Evolutionary conservation across 2,797 vertebrate genomes (phyloP), one percentile per base, ranked within the genome.

Genomic region (Eulemur albifrons): DNA sequence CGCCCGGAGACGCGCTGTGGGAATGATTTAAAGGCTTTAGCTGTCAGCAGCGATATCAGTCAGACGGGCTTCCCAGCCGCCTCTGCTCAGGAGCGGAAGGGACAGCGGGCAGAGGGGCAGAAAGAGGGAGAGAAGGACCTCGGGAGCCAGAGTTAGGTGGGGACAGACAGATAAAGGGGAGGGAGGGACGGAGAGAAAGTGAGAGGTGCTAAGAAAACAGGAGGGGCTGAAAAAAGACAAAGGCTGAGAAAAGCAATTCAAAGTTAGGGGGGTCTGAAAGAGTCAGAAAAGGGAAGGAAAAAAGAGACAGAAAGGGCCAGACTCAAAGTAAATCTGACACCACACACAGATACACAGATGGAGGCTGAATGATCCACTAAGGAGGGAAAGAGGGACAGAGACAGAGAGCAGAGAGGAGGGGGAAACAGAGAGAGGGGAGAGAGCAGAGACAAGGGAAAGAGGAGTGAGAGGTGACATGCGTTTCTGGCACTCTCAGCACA

Each of bases 41-140:
- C 97, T 98, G 98, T 98, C 98, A 98, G 97, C 92, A 98, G 70
- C 89, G 87, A 98, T 98, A 98, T 98, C 97, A 90, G 95, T 99
- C 98, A 98, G 96, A 90, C 11, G 61, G 76, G 35, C 95, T 98
- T 98, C 97, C 93, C 96, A 40, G 73, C 50, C 76, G 92, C 96
- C 97, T 17, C 17, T 84, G 94, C 4, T 45, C 89, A 76, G 82
- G 80, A 96, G 96, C 35, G 91, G 73, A 87, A 52, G 73, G 82
- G 52, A 27, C 25, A 20, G 1, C 0, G 15, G 50, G 35, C 59
- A 89, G 15, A 45, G 52, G 38, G 40, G 35, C 3, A 2, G 43
- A 95, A 72, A 72, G 70, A n/a, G 14, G 17, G 9, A 48, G 25
- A 45, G 32, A 69, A n/a, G 23, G 23, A 10, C 9, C 15, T 10